A percentile compares a stretch with the other conserved stretches of the same genome.
phyloP scores from a whole-genome alignment of 2,888 invertebrate genomes.

The Eremobia ochroleuca region DNA sequence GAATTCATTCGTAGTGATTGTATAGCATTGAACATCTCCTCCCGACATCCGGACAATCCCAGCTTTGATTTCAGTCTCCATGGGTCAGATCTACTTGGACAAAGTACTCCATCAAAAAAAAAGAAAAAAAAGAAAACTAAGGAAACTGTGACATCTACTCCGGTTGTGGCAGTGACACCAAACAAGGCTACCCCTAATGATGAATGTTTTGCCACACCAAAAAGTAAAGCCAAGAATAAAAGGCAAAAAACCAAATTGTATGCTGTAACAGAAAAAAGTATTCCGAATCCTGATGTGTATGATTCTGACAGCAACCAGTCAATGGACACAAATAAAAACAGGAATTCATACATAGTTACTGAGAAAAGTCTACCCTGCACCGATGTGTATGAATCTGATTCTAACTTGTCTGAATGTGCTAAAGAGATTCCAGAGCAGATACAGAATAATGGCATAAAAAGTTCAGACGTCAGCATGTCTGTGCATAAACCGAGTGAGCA shows the following conservation, averaged over 20 bases:
- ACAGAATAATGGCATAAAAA: constrained; percentile 68
- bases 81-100: constrained; percentile 84
- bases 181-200: constrained; percentile 70
- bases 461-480: constrained; percentile 69
- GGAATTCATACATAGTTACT: constrained; percentile 79
- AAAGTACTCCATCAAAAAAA: constrained; percentile 82
- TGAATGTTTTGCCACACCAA: constrained; percentile 88
- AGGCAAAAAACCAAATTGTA: constrained; percentile 83
- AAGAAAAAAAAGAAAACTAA: constrained; percentile 86
- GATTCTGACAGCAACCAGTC: constrained; percentile 91
- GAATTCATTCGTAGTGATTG: constrained; percentile 89
- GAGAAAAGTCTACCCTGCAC: constrained; percentile 84
- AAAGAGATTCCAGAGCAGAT: constrained; percentile 64
- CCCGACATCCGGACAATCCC: constrained; percentile 80
- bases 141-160: constrained; percentile 79
- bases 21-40: constrained; percentile 88
- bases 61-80: constrained; percentile 89
- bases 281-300: constrained; percentile 89
- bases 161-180: constrained; percentile 66
- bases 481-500: constrained; percentile 55
- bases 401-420: constrained; percentile 80
- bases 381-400: constrained; percentile 91
- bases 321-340: constrained; percentile 75
- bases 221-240: constrained; percentile 87
- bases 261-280: constrained; percentile 81